phyloP scores from a whole-genome alignment of 2,113 vertebrate genomes.

The Poeciliopsis turrubarensis region DNA sequence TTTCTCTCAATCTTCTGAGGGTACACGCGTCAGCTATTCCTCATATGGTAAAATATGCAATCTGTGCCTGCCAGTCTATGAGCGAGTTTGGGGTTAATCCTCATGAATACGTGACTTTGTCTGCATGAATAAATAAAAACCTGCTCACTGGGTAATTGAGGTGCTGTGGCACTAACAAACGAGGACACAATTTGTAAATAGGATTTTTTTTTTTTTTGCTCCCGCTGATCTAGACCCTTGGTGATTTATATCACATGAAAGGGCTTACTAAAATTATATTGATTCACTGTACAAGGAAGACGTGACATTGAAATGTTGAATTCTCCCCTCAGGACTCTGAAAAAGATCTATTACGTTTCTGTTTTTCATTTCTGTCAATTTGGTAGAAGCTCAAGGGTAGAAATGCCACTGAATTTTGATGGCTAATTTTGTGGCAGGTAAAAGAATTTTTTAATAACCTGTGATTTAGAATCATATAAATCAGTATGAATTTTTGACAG shows the following conservation, averaged over 20 bases:
- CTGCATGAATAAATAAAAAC: slow-evolving; percentile 86
- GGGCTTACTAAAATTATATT: slow-evolving; percentile 66
- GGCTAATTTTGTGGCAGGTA: slow-evolving; percentile 25
- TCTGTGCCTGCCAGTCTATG: slow-evolving; percentile 81
- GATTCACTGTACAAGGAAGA: slow-evolving; percentile 40
- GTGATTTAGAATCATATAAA: slow-evolving; percentile 2
- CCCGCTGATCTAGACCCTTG: slow-evolving; percentile 46
- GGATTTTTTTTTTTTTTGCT: slow-evolving; percentile 46
- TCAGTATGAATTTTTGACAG: slow-evolving; percentile 10
- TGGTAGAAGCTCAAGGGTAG: slow-evolving; percentile 29
- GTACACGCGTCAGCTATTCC: slow-evolving; percentile 78
- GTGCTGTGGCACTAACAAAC: slow-evolving; percentile 81
- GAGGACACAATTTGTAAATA: slow-evolving; percentile 81
- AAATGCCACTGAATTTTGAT: slow-evolving; percentile 31
- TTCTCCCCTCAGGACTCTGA: slow-evolving; percentile 33
- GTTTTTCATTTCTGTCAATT: slow-evolving; percentile 39
- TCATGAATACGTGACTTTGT: slow-evolving; percentile 85
- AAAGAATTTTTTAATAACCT: slow-evolving; percentile 13
- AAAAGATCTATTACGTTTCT: slow-evolving; percentile 32
- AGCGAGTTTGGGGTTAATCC: slow-evolving; percentile 82
- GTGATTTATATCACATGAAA: slow-evolving; percentile 74
- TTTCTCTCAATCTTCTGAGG: slow-evolving; percentile 71
- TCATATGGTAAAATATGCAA: slow-evolving; percentile 82
- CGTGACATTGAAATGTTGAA: slow-evolving; percentile 52
- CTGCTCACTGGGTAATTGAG: slow-evolving; percentile 82